A percentile compares a stretch with the other conserved stretches of the same genome.
phyloP scores from a whole-genome alignment of 2,113 vertebrate genomes.

The Triplophysa dalaica region DNA sequence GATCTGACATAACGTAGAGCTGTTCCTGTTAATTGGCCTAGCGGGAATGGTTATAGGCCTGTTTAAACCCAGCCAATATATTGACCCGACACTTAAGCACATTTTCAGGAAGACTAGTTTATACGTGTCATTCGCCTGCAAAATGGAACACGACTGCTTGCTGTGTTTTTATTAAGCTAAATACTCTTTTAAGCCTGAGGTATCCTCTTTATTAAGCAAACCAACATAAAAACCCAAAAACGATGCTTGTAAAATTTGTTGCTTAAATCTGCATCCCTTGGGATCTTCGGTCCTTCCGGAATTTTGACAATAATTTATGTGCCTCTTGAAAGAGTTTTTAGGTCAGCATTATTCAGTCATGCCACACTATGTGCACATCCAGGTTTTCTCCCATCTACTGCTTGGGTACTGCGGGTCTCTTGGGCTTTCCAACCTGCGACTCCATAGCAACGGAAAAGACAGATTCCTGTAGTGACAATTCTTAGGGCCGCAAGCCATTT shows the following conservation, averaged over 20 bases:
- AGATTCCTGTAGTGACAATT: conserved; percentile 50
- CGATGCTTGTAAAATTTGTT: conserved; percentile 3
- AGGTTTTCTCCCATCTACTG: conserved; percentile 38
- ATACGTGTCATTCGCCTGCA: not conserved
- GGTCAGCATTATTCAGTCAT: conserved; percentile 57
- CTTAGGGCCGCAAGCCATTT: conserved; percentile 44
- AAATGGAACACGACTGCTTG: no score
- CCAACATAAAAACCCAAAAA: not conserved
- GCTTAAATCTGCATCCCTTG: not conserved
- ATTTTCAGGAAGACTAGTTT: not conserved
- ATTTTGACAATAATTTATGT: conserved; percentile 43
- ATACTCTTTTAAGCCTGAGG: no score
- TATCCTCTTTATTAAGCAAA: not conserved
- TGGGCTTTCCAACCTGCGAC: conserved; percentile 49
- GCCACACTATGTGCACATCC: conserved; percentile 48
- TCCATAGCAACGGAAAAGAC: conserved; percentile 60
- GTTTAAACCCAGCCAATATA: no score
- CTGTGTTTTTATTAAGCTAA: no score
- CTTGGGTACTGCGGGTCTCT: conserved; percentile 45
- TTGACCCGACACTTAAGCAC: not conserved
- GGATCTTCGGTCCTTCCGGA: conserved; percentile 38
- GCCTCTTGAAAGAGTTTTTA: conserved; percentile 52
- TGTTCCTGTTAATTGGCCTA: no score
- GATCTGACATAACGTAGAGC: no score
- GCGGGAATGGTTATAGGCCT: no score